Conservation (phyloP, 37 sponge, comb jelly and placozoan species). For the Oopsacas minuta region DNA sequence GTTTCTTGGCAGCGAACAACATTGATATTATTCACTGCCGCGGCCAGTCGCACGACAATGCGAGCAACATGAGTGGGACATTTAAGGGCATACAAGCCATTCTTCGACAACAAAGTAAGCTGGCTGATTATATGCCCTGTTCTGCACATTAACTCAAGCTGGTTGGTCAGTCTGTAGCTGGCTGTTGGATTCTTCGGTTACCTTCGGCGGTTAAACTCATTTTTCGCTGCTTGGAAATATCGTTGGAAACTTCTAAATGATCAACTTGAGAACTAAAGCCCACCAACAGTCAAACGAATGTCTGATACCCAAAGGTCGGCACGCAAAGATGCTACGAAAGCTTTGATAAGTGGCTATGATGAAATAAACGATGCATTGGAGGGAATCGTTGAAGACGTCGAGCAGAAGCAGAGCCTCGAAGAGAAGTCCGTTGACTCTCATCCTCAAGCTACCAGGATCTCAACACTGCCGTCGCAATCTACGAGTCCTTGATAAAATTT, state of each 20-base stretch:
- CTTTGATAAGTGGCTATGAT: slow-evolving; percentile 16
- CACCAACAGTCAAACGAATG: slow-evolving; percentile 17
- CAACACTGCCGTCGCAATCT: neutral
- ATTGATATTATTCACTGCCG: slow-evolving; percentile 21
- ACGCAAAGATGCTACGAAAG: slow-evolving; percentile 23
- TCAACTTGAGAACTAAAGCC: neutral
- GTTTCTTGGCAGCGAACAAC: slow-evolving; percentile 13
- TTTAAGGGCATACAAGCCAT: slow-evolving; percentile 24
- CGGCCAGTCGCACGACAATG: slow-evolving; percentile 27
- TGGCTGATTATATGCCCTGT: slow-evolving; percentile 22
- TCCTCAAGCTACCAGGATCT: neutral
- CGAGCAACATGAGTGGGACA: slow-evolving; percentile 23
- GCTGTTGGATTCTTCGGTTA: slow-evolving; percentile 22
- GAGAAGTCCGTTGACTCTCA: slow-evolving; percentile 20
- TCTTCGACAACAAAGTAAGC: slow-evolving; percentile 22
- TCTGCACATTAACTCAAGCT: slow-evolving; percentile 28
- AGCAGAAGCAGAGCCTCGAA: slow-evolving; percentile 21
- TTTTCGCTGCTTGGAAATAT: slow-evolving; percentile 26
- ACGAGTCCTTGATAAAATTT: neutral
- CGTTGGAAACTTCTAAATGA: slow-evolving; percentile 21
- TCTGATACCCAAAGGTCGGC: slow-evolving; percentile 27
- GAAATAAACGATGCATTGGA: slow-evolving; percentile 20
- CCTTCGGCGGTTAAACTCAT: slow-evolving; percentile 10
- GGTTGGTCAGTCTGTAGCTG: slow-evolving; percentile 21
- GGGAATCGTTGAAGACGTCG: slow-evolving; percentile 15